Conservation (phyloP, 2,888 invertebrate genomes). For the Cetonia aurata region DNA sequence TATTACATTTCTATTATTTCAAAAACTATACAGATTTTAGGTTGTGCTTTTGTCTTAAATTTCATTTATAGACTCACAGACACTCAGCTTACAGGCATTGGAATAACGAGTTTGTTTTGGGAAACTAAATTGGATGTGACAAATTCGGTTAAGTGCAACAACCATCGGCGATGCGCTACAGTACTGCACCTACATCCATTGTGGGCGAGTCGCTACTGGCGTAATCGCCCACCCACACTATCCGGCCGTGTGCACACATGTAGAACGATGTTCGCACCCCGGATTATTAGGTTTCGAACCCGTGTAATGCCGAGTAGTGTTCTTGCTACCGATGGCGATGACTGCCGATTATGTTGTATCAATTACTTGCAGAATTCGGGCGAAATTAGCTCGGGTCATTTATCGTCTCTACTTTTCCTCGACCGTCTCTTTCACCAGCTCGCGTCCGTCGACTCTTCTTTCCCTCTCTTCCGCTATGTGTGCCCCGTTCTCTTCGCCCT, state of each 20-base stretch:
- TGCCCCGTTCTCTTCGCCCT: constrained; percentile 18
- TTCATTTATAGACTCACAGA: no score
- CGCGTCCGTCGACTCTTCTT: constrained; percentile 20
- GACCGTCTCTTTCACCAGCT: constrained; percentile 24
- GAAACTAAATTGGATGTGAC: constrained; percentile 12
- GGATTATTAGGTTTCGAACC: constrained; percentile 56
- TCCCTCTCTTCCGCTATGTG: constrained; percentile 15
- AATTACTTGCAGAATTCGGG: constrained; percentile 53
- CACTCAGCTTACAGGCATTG: background rate
- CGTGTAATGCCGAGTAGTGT: constrained; percentile 53
- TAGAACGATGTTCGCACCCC: constrained; percentile 53
- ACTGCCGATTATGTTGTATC: constrained; percentile 56
- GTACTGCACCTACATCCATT: constrained; percentile 24
- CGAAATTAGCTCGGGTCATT: constrained; percentile 52
- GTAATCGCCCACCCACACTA: constrained; percentile 27
- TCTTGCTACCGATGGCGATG: constrained; percentile 52
- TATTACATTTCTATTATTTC: no score
- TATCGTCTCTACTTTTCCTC: constrained; percentile 40
- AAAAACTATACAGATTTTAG: no score
- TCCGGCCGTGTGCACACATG: constrained; percentile 50
- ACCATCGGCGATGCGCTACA: constrained; percentile 10
- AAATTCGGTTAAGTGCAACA: constrained; percentile 27
- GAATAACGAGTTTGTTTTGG: constrained; percentile 10
- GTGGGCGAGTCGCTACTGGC: constrained; percentile 28
- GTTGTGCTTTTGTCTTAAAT: no score